Conservation (phyloP, 2,888 invertebrate species). For the Chloroclysta siterata region DNA sequence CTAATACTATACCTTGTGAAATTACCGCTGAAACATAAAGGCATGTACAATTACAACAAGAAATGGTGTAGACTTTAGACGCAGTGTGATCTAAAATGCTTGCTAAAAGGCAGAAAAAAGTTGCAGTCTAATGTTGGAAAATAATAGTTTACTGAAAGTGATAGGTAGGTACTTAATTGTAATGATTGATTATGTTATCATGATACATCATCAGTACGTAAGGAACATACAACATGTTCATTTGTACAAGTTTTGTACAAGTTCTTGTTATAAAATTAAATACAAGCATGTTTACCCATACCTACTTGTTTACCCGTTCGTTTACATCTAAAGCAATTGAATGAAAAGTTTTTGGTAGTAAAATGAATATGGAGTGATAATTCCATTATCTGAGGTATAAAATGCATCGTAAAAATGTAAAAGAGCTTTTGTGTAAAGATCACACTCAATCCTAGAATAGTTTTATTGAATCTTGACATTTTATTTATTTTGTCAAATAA, state of each 20-base stretch:
- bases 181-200: no score
- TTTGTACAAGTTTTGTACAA: no score
- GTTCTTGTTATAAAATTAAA: no score
- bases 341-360: not conserved
- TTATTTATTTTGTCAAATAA: no score
- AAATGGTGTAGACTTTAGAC: no score
- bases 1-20: not conserved
- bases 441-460: not conserved
- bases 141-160: no score
- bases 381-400: not conserved
- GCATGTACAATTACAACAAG: not conserved
- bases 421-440: constrained; percentile 9
- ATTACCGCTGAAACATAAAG: not conserved
- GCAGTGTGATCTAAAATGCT: not conserved
- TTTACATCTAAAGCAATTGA: no score
- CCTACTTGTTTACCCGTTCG: not conserved
- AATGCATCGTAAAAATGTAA: constrained; percentile 13
- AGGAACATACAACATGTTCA: no score
- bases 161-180: no score
- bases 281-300: no score
- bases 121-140: not conserved
- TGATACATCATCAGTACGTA: no score
- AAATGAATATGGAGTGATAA: constrained; percentile 13
- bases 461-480: not conserved
- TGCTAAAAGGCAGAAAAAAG: no score